Conservation (phyloP, 2,113 vertebrate genomes). For the Oophaga pumilio region DNA sequence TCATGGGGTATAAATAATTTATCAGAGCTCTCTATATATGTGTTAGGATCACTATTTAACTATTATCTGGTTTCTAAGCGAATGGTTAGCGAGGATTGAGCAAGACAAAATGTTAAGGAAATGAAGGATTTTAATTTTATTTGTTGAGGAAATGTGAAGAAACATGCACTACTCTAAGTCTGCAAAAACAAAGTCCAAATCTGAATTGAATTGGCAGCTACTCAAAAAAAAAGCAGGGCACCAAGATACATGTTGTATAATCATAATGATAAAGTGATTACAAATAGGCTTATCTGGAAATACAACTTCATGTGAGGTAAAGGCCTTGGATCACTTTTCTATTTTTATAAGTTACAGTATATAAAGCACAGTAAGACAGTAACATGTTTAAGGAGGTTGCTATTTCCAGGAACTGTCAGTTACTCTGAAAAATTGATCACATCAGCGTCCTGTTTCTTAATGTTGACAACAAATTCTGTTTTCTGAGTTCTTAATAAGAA, state of each 20-base stretch:
- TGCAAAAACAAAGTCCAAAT: constrained; percentile 8
- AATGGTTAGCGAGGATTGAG: constrained; percentile 18
- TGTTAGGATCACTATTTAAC: background rate
- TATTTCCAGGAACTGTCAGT: constrained; percentile 7
- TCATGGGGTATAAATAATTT: no score
- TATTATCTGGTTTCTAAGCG: background rate
- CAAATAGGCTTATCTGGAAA: background rate
- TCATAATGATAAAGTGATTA: background rate
- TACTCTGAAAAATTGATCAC: background rate
- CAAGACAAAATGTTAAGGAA: constrained; percentile 50
- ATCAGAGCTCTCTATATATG: no score
- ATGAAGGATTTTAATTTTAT: constrained; percentile 52
- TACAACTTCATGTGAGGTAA: background rate
- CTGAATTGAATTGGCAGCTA: constrained; percentile 27
- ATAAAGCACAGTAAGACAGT: background rate
- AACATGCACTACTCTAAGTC: constrained; percentile 43
- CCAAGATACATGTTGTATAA: background rate
- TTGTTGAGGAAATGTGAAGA: constrained; percentile 56
- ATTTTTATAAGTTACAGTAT: background rate
- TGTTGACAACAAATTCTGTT: background rate
- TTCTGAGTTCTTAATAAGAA: background rate
- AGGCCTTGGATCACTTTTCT: background rate
- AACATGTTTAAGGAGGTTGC: constrained; percentile 4
- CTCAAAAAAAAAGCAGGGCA: constrained; percentile 11
- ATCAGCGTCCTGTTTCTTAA: background rate